Base-by-base conservation (phyloP, 2,113 vertebrate genomes). In the Oostethus manadensis region DNA sequence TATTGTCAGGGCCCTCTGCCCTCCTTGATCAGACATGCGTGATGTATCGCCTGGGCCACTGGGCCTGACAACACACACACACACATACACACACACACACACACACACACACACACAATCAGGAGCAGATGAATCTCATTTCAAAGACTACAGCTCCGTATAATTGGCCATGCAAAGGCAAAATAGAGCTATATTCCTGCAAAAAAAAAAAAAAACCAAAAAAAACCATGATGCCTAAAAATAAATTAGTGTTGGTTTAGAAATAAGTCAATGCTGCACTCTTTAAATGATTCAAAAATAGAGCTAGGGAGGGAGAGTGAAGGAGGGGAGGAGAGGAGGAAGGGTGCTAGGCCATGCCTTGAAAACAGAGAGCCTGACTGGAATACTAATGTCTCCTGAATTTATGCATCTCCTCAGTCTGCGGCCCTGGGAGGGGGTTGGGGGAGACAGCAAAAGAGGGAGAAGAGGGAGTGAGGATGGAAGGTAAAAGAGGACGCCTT, bases 381-480 rank as follows among this genome's bases (percentile, higher is more conserved):
- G 89, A 90, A 90, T 90, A 89, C 88, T 90, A 90, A 90, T 90
- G 86, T 65, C 74, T 78, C 62, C 40, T 80, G 88, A 88, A 90
- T 88, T 86, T 89, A 90, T 90, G 87, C 89, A 88, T 87, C 86
- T 88, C 80, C 86, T 87, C 87, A 88, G 87, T 85, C 87, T 89
- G 89, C 85, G 87, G 83, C 87, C 84, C 85, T 72, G 76, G 84
- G 80, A 84, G 84, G 79, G 84, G 83, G 83, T 81, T 78, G 70
- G 74, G 81, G 71, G 75, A 80, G 71, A 81, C 69, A 51, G 29
- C 68, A 46, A 56, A 61, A 48, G 72, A 50, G 62, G 22, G 67
- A 55, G 62, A 43, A 62, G 51, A 47, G 73, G 42, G 57, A 20
- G 58, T 21, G 70, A 57, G 66, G 46, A 64, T 56, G 53, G 42